These are phyloP conservation scores for Margarornis squamiger DNA, from an alignment of 2,797 vertebrate species.

Conservation along the genomic window DNA sequence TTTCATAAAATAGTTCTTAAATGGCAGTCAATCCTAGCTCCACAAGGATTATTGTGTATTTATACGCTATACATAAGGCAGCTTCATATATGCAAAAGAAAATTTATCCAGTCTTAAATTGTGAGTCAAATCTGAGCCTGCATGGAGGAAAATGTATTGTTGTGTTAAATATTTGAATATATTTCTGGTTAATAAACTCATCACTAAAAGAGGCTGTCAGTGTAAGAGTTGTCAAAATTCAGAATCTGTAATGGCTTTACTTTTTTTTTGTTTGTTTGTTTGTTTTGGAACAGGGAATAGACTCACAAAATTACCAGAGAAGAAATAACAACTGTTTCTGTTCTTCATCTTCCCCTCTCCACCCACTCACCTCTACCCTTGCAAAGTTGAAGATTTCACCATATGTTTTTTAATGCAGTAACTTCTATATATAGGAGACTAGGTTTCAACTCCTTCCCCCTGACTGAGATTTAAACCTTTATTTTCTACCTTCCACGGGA, in stretches of 20 bases:
- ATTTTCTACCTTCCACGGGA: neutral
- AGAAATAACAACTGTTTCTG: neutral
- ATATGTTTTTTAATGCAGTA: neutral
- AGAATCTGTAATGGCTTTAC: neutral
- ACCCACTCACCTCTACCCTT: neutral
- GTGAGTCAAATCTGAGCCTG: neutral
- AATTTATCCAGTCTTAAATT: neutral
- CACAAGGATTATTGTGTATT: neutral
- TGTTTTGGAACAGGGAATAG: neutral
- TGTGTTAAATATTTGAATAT: neutral
- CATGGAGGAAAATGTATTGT: neutral
- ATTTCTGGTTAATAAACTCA: neutral
- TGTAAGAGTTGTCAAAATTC: neutral
- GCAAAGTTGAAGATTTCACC: neutral
- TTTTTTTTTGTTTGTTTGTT: neutral
- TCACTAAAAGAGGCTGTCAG: neutral
- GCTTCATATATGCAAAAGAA: neutral
- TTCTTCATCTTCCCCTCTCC: neutral
- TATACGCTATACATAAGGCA: neutral
- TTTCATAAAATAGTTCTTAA: neutral
- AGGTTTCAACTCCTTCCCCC: neutral
- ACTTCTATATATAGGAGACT: neutral
- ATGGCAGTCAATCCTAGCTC: neutral
- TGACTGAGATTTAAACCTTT: neutral
- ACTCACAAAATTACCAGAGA: neutral